phyloP scores from a whole-genome alignment of 2,797 vertebrate species.

The Scyliorhinus canicula region DNA sequence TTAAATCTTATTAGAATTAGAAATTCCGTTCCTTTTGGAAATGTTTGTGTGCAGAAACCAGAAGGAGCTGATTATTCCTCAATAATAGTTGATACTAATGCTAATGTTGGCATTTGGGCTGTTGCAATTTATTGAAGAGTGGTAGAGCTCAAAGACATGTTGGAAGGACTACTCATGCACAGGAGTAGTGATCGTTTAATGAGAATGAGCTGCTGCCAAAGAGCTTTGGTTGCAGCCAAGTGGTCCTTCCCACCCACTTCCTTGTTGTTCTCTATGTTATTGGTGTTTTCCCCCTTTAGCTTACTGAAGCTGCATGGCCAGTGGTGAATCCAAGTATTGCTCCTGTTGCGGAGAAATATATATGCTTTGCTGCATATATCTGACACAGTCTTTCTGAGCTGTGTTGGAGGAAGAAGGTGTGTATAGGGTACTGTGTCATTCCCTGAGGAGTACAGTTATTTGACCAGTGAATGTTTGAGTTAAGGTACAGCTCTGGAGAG shows the following conservation, averaged over 20 bases:
- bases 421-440: background rate
- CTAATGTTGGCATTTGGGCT: background rate
- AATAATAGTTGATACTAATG: background rate
- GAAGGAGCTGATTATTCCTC: background rate
- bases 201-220: background rate
- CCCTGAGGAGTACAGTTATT: background rate
- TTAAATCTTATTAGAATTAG: background rate
- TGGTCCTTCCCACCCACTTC: background rate
- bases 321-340: background rate
- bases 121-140: background rate
- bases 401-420: background rate
- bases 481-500: background rate
- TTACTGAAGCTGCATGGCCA: background rate
- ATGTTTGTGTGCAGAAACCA: no score
- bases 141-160: background rate
- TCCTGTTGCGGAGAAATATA: background rate
- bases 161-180: background rate
- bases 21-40: background rate
- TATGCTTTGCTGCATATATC: no score
- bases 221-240: background rate
- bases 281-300: background rate
- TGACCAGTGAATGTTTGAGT: background rate
- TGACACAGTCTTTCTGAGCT: background rate
- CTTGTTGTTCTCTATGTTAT: background rate
- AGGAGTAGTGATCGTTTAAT: background rate